Conservation (phyloP, 2,888 invertebrate species). For the Isoperla grammatica region DNA sequence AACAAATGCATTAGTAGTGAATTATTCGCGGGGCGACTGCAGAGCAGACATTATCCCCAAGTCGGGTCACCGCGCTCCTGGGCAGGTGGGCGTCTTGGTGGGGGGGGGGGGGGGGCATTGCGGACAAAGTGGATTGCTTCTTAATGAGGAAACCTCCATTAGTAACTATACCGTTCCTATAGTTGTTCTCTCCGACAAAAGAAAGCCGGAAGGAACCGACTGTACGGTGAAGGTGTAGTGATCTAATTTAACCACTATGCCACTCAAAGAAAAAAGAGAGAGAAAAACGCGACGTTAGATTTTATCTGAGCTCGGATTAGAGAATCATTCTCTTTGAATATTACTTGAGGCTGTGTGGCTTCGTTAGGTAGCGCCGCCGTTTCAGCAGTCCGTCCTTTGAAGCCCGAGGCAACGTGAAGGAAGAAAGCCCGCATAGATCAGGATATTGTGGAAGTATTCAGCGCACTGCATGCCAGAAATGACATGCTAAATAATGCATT, state of each 20-base stretch:
- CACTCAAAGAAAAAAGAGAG: constrained; percentile 11
- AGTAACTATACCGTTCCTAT: constrained; percentile 11
- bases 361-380: neutral
- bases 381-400: neutral
- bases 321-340: constrained; percentile 16
- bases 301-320: constrained; percentile 14
- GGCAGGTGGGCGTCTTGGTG: neutral
- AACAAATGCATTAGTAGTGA: constrained; percentile 18
- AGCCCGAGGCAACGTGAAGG: neutral
- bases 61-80: constrained; percentile 1
- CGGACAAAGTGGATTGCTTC: constrained; percentile 23
- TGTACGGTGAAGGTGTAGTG: neutral
- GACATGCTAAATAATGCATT: too few relatives aligned
- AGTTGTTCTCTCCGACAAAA: constrained; percentile 11
- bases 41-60: constrained; percentile 6
- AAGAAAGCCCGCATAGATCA: neutral
- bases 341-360: neutral
- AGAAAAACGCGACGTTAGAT: constrained; percentile 17
- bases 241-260: constrained; percentile 16
- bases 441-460: too few relatives aligned
- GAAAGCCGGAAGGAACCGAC: neutral
- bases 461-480: too few relatives aligned
- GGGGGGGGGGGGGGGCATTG: neutral
- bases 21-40: constrained; percentile 16
- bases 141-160: constrained; percentile 21